Conservation (phyloP, 2,888 invertebrate species). For the Drosophila algonquin region DNA sequence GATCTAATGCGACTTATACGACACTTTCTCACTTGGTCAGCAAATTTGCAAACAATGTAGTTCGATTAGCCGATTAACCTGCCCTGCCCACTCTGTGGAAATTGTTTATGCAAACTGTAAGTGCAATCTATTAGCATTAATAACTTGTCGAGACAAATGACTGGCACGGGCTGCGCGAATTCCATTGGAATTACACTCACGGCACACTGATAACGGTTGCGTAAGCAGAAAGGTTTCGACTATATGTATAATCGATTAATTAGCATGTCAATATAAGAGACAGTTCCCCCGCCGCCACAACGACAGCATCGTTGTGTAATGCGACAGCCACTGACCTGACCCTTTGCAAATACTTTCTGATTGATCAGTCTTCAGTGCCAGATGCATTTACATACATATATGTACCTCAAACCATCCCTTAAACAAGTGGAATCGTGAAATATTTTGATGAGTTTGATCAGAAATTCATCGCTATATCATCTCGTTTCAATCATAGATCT, state of each 20-base stretch:
- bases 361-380: neutral
- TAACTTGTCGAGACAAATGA: constrained; percentile 34
- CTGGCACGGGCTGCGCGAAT: constrained; percentile 35
- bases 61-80: constrained; percentile 12
- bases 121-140: constrained; percentile 42
- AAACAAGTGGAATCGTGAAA: too few relatives aligned
- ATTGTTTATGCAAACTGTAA: constrained; percentile 31
- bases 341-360: neutral
- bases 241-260: constrained; percentile 31
- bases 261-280: constrained; percentile 38
- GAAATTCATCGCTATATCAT: too few relatives aligned
- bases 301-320: too few relatives aligned
- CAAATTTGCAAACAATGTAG: constrained; percentile 17
- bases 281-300: neutral
- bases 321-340: neutral
- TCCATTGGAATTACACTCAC: constrained; percentile 19
- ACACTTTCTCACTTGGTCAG: neutral
- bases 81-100: constrained; percentile 17
- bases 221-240: constrained; percentile 23
- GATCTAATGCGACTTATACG: too few relatives aligned
- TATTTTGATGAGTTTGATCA: too few relatives aligned
- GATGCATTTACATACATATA: too few relatives aligned
- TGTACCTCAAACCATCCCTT: too few relatives aligned
- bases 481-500: too few relatives aligned
- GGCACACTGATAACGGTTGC: constrained; percentile 15